Percentiles rank a stretch among this genome's conserved stretches.
phyloP scores from a whole-genome alignment of 2,113 vertebrate genomes.

The Amphiprion percula region DNA sequence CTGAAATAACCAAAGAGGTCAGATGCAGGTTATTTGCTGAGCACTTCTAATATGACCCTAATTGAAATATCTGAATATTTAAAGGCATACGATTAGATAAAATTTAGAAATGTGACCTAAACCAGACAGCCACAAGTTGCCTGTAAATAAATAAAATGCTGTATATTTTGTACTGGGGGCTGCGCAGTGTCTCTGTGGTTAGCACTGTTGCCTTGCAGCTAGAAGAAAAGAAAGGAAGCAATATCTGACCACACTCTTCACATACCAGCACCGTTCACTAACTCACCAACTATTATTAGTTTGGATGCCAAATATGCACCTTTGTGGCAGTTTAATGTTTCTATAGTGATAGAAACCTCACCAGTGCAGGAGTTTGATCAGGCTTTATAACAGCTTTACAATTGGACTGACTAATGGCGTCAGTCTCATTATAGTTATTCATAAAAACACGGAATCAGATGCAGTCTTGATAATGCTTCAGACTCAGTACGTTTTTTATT shows the following conservation, averaged over 20 bases:
- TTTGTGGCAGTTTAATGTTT: conserved; percentile 12
- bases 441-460: neutral
- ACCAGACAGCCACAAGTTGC: neutral
- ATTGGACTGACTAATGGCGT: neutral
- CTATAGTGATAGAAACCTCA: conserved; percentile 1
- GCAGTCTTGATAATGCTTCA: neutral
- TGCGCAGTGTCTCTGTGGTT: no score
- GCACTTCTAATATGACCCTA: no score
- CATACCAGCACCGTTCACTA: neutral
- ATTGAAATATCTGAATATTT: neutral
- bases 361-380: neutral
- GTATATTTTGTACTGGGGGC: no score
- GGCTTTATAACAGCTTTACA: neutral
- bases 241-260: neutral
- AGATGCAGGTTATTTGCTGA: neutral
- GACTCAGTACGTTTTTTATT: neutral
- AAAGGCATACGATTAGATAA: no score
- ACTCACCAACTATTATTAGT: conserved; percentile 1
- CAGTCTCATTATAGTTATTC: neutral
- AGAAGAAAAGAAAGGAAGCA: no score
- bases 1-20: neutral
- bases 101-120: neutral
- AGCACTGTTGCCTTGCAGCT: no score
- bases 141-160: no score
- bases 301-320: neutral